Base-by-base conservation (phyloP, 2,888 invertebrate species). In the Esperia sulphurella region DNA sequence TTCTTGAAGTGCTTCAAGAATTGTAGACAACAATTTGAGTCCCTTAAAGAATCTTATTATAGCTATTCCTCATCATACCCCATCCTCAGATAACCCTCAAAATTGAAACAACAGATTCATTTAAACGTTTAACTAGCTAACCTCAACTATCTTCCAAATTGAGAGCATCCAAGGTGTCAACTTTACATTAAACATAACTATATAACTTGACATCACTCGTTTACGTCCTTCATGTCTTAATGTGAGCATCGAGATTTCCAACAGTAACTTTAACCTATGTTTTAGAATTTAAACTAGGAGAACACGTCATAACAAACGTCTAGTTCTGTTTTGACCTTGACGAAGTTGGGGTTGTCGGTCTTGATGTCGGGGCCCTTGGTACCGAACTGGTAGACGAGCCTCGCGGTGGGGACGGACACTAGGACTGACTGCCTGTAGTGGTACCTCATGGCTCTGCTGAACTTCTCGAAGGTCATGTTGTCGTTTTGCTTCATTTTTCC, bases 381-480 rank as follows among this genome's bases (percentile, higher is more conserved):
- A 0, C 95, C 95, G 80, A 96, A 96, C 75, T 95, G 94, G 85
- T 96, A 96, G 44, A 95, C 95, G 54, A 95, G 88, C 45, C 95
- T 91, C 39, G 94, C 92, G 9, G 94, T 94, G 49, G 94, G 91
- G 8, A 95, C 95, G 3, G 95, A 94, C 45, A 92, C 91, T 48
- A 95, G 91, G 14, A 95, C 94, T 58, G 92, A 84, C 65, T 94
- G 94, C 69, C 94, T 92, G 86, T 96, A 96, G 80, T 96, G 95
- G 79, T 96, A 96, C 75, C 95, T 92, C 94, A 97, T 96, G 12
- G 97, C 97, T 55, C 97, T 85, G 79, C 96, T 96, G 67, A 97
- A 92, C 83, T 97, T 97, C 78, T 97, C 97, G 72, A 97, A 97
- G 39, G 95, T 97, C 97, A 97, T 97, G 73, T 94, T 93, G 44